Conservation (phyloP, 2,113 vertebrate genomes). For the Carassius auratus region DNA sequence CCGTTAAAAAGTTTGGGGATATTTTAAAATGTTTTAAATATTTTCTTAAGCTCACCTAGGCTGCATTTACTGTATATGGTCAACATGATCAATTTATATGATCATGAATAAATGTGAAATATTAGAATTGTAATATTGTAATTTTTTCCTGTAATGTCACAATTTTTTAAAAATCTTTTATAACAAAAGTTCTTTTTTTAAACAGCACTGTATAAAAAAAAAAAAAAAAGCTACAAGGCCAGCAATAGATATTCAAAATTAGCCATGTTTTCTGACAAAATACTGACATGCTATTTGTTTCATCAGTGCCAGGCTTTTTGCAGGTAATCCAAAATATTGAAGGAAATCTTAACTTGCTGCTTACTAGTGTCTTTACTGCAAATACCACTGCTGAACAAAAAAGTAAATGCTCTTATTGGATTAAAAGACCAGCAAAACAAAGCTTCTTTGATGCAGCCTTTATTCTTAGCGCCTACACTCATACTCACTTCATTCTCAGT, state of each 20-base stretch:
- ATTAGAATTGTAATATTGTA: background rate
- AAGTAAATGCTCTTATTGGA: background rate
- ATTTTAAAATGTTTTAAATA: too few relatives aligned
- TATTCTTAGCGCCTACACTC: background rate
- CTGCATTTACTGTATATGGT: too few relatives aligned
- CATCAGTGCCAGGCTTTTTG: too few relatives aligned
- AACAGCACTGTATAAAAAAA: background rate
- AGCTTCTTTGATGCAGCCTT: background rate
- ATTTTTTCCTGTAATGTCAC: background rate
- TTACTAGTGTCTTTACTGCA: background rate
- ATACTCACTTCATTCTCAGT: slow-evolving; percentile 92
- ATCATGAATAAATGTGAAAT: too few relatives aligned
- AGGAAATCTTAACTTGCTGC: background rate
- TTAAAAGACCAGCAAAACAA: background rate
- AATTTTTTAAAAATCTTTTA: background rate
- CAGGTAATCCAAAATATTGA: background rate
- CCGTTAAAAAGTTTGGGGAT: too few relatives aligned
- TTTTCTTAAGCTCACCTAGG: too few relatives aligned
- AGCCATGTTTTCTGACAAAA: background rate
- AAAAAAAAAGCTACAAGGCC: background rate
- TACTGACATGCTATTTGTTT: background rate
- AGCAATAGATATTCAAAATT: background rate
- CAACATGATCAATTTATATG: too few relatives aligned
- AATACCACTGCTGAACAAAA: background rate
- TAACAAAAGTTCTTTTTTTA: background rate